A percentile compares a stretch with the other conserved stretches of the same genome.
phyloP scores from a whole-genome alignment of 2,888 invertebrate species.

The Apodemia duryi region DNA sequence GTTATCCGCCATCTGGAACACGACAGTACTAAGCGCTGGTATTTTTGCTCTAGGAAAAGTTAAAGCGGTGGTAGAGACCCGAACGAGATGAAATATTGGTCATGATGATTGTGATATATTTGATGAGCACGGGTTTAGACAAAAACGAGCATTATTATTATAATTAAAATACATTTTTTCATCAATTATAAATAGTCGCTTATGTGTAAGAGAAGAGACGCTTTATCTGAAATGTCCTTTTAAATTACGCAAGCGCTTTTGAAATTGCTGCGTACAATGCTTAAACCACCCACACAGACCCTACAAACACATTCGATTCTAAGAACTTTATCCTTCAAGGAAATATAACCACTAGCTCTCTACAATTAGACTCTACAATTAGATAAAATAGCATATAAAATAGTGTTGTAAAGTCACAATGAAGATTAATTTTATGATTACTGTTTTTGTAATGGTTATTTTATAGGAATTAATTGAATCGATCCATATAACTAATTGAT shows the following conservation, averaged over 20 bases:
- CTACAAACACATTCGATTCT: conserved; percentile 13
- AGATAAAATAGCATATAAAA: conserved; percentile 1
- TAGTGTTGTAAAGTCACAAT: conserved; percentile 21
- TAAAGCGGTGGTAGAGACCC: too few relatives aligned
- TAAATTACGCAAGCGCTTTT: conserved; percentile 51
- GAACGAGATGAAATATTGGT: too few relatives aligned
- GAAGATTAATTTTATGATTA: conserved; percentile 49
- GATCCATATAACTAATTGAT: conserved; percentile 14
- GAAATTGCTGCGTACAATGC: conserved; percentile 43
- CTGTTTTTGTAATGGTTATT: conserved; percentile 39
- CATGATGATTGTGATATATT: too few relatives aligned
- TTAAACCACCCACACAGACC: conserved; percentile 46
- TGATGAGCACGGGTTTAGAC: too few relatives aligned
- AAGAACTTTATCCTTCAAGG: conserved; percentile 9
- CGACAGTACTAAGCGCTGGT: too few relatives aligned
- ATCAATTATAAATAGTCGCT: not conserved
- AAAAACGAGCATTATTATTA: too few relatives aligned
- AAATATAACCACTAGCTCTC: not conserved
- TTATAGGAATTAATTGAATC: conserved; percentile 15
- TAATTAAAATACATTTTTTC: too few relatives aligned
- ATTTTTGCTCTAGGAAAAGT: too few relatives aligned
- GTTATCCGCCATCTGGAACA: too few relatives aligned
- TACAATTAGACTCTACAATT: conserved; percentile 6
- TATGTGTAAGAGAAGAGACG: not conserved
- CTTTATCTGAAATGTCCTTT: conserved; percentile 17